These are phyloP conservation scores for Thalassarche chlororhynchos DNA, from an alignment of 2,113 vertebrate genomes.

Conservation along the genomic window DNA sequence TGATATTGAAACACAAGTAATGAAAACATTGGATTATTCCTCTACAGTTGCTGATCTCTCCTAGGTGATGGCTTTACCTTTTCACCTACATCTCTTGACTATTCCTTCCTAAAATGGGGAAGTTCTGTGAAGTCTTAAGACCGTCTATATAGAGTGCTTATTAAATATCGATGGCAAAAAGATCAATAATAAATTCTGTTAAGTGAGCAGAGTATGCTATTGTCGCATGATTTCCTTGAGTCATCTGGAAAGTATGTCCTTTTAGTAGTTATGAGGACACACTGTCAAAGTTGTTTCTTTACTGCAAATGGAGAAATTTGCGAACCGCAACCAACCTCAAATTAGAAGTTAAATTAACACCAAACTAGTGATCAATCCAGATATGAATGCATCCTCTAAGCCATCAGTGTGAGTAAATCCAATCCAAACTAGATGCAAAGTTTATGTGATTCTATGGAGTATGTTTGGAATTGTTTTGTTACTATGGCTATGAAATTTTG, in stretches of 20 bases:
- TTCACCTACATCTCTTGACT: neutral
- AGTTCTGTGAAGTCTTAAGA: neutral
- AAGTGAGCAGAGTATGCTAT: neutral
- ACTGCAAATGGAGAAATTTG: neutral
- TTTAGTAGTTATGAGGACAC: neutral
- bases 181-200: neutral
- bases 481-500: neutral
- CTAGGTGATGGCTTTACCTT: neutral
- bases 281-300: neutral
- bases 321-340: rapidly evolving
- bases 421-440: neutral
- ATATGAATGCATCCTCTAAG: neutral
- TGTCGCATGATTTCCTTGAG: neutral
- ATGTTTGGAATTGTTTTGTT: neutral
- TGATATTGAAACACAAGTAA: neutral
- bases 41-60: neutral
- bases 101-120: neutral
- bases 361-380: neutral
- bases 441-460: neutral
- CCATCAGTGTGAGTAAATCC: neutral
- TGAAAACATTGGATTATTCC: neutral
- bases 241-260: neutral
- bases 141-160: neutral
- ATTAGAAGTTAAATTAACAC: neutral
- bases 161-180: neutral